Base-by-base conservation (phyloP, 2,113 vertebrate genomes). In the Marmota monax region DNA sequence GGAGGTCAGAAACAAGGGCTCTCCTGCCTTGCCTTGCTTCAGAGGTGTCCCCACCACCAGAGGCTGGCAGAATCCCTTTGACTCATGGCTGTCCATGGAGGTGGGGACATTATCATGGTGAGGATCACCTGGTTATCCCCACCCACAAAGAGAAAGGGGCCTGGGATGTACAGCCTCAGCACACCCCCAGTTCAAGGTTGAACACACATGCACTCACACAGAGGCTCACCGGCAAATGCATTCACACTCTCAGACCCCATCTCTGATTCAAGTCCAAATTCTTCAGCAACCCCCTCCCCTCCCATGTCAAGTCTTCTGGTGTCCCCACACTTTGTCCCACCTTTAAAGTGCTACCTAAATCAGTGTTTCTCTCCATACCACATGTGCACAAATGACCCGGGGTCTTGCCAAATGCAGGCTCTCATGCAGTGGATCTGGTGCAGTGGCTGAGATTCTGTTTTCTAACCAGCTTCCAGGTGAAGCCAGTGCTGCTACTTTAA, bases 1-100 rank as follows among this genome's bases (percentile, higher is more conserved):
- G 0, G 92, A 77, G 89, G 97, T 97, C 98, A 96, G 98, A 84
- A 98, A 96, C 90, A 94, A 78, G 39, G 74, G 77, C 42, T 97
- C 93, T 83, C 85, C 48, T 97, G 85, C 53, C 89, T 92, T 45
- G 88, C 86, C 97, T 92, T 37, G 32, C 37, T 84, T 23, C 42
- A 32, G 74, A 94, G 94, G 79, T 78, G 70, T 85, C 74, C 61
- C 78, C 51, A 39, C 73, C 67, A 88, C 48, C 69, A 70, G 82
- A 90, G 27, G 45, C 27, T 45, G 69, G 63, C 70, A 82, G 61
- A 77, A 72, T 79, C 42, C 16, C 9, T 65, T 61, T 58, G 61
- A 86, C 53, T 72, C 51, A 25, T 88, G 84, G 69, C 65, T n/a
- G 18, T 13, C 84, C 58, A 39, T 56, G 8, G 23, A 65, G 92